Evolutionary conservation across 2,113 vertebrate genomes (phyloP).

Genomic region (Hepsetus odoe): DNA sequence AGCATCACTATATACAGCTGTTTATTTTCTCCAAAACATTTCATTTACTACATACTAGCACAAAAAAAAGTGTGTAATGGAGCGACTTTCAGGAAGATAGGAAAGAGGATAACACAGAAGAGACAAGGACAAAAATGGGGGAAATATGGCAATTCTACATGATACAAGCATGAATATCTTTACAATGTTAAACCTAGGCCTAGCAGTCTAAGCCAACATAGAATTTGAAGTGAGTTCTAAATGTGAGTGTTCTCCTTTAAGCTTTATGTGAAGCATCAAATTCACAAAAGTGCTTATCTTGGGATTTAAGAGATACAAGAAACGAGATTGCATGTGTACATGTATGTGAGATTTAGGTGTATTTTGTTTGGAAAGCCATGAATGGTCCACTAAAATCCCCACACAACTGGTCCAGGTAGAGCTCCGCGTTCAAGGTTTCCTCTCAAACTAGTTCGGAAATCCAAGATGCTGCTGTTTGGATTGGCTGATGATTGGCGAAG

Average conservation of each 20-base stretch:
- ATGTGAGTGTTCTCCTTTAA: slow-evolving; percentile 43
- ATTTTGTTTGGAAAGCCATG: slow-evolving; percentile 29
- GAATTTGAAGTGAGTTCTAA: slow-evolving; percentile 54
- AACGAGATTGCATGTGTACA: neutral
- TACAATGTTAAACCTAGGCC: slow-evolving; percentile 28
- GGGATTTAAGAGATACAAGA: slow-evolving; percentile 59
- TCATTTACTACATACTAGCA: slow-evolving; percentile 76
- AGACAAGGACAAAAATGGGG: slow-evolving; percentile 54
- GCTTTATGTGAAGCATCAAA: slow-evolving; percentile 60
- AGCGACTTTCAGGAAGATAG: slow-evolving; percentile 65
- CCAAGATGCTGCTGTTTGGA: slow-evolving; percentile 8
- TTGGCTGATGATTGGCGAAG: slow-evolving; percentile 1
- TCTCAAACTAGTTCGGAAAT: neutral
- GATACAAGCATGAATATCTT: neutral
- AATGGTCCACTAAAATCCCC: slow-evolving; percentile 40
- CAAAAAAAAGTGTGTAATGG: slow-evolving; percentile 74
- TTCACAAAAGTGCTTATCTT: slow-evolving; percentile 66
- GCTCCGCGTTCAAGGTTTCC: slow-evolving; percentile 12
- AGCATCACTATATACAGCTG: slow-evolving; percentile 77
- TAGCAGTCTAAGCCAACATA: slow-evolving; percentile 52
- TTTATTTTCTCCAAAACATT: slow-evolving; percentile 75
- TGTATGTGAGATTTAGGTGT: slow-evolving; percentile 15
- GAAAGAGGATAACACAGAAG: slow-evolving; percentile 52
- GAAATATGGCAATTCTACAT: slow-evolving; percentile 54
- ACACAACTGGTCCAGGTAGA: slow-evolving; percentile 25